Base-by-base conservation (phyloP, 2,888 invertebrate genomes). In the Hirtodrosophila confusa region DNA sequence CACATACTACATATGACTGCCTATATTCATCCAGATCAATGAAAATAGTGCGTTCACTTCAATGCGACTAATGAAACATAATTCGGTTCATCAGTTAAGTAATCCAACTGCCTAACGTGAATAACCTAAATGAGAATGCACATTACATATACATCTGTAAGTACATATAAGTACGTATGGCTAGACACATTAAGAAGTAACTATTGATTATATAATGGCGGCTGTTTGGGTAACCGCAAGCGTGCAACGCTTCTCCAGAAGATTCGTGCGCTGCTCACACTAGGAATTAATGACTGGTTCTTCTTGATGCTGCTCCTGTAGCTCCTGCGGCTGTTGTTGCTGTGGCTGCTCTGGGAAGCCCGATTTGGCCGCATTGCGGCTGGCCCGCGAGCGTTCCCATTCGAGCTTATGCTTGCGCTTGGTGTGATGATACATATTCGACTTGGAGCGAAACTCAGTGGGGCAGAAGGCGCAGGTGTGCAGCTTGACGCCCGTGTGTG, bases 381-480 rank as follows among this genome's bases (percentile, higher is more conserved):
- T 85, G 45, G 86, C 77, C 36, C 89, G 79, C 5, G 89, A 89
- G 2, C 70, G 73, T 48, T 88, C 79, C 90, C 90, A 90, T 61
- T 90, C 89, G 3, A 78, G 56, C 47, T 87, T 86, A 61, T 90
- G 90, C 57, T 87, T 83, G 36, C 89, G 89, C 61, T 90, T 90
- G 24, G 90, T 87, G 49, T 90, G 90, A 45, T 88, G 89, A 64
- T 90, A 90, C 90, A 90, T 90, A 67, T 90, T 90, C n/a, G 90
- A 89, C 44, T 84, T 89, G 12, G 90, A 90, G 17, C 90, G 88
- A 35, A 88, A 89, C 49, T 90, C 89, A 29, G 89, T 90, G 56
- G 88, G 77, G 43, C 90, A 90, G 48, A 90, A 89, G 36, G 89
- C 82, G 78, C 90, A 90, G 56, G 86, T 85, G 60, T 90, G 90